These are phyloP conservation scores for Sebastes iracundus DNA, from an alignment of 2,797 vertebrate species.

Conservation along the genomic window DNA sequence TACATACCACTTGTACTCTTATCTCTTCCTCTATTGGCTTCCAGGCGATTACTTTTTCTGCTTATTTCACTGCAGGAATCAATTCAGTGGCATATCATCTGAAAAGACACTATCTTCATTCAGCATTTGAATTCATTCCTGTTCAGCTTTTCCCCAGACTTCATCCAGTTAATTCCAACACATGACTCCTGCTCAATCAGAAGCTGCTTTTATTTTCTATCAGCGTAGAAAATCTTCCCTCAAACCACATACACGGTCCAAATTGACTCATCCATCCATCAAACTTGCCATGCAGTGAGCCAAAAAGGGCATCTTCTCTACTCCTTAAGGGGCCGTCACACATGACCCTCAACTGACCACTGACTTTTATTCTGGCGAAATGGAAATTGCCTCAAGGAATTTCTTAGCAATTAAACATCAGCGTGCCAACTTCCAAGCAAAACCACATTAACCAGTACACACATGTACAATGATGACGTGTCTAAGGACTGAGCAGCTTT, in stretches of 20 bases:
- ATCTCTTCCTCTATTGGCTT: background rate
- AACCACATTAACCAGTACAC: background rate
- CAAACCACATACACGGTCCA: background rate
- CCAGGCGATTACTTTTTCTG: background rate
- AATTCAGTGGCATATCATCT: background rate
- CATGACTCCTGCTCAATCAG: slow-evolving; percentile 5
- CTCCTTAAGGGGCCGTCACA: background rate
- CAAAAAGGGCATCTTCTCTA: background rate
- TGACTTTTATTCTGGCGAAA: background rate
- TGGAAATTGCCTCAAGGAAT: background rate
- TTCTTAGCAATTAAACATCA: background rate
- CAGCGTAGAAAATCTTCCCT: background rate
- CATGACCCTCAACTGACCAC: background rate
- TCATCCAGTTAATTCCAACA: background rate
- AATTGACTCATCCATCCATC: background rate
- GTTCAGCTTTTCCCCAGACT: too few relatives aligned
- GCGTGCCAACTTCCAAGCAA: background rate
- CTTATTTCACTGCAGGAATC: background rate
- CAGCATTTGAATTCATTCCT: background rate
- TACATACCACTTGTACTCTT: background rate
- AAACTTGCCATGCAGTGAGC: background rate
- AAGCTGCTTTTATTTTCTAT: background rate
- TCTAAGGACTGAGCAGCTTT: background rate
- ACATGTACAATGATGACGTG: background rate
- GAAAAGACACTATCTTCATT: background rate